Percentiles rank a stretch among this genome's conserved stretches.
phyloP scores from a whole-genome alignment of 2,113 vertebrate species.

The Semicossyphus pulcher region DNA sequence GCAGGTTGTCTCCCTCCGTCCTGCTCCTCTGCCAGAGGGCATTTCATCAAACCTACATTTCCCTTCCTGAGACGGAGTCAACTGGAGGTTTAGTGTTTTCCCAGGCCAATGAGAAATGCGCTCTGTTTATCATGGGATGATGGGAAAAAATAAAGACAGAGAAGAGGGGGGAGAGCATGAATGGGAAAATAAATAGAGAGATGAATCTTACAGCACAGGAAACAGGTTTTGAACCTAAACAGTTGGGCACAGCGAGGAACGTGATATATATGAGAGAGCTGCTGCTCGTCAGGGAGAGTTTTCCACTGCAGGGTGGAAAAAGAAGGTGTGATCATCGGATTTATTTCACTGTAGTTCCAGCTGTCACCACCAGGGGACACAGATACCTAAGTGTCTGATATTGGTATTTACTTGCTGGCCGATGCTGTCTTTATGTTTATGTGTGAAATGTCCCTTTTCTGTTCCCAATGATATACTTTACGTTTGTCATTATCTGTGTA shows the following conservation, averaged over 20 bases:
- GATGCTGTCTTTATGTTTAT: background rate
- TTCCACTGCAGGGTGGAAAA: constrained; percentile 17
- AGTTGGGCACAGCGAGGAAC: constrained; percentile 56
- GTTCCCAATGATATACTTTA: too few species aligned
- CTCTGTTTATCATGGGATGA: constrained; percentile 75
- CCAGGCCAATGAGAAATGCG: constrained; percentile 71
- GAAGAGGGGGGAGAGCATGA: constrained; percentile 58
- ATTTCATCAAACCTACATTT: constrained; percentile 71
- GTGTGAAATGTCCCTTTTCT: too few species aligned
- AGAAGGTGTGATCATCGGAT: background rate
- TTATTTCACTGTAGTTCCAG: constrained; percentile 33
- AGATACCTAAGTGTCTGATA: background rate
- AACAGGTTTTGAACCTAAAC: constrained; percentile 77
- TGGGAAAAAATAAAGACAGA: constrained; percentile 74
- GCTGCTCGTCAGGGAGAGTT: constrained; percentile 49
- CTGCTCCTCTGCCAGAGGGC: constrained; percentile 42
- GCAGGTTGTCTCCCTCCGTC: constrained; percentile 56
- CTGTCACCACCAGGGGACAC: constrained; percentile 38
- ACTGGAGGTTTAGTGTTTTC: constrained; percentile 72
- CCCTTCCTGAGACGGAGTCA: constrained; percentile 73
- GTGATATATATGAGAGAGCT: constrained; percentile 43
- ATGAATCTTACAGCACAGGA: constrained; percentile 74
- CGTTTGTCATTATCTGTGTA: too few species aligned
- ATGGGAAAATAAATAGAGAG: constrained; percentile 79
- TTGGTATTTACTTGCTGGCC: background rate